phyloP scores from a whole-genome alignment of 2,888 invertebrate genomes.

The Luperina testacea region DNA sequence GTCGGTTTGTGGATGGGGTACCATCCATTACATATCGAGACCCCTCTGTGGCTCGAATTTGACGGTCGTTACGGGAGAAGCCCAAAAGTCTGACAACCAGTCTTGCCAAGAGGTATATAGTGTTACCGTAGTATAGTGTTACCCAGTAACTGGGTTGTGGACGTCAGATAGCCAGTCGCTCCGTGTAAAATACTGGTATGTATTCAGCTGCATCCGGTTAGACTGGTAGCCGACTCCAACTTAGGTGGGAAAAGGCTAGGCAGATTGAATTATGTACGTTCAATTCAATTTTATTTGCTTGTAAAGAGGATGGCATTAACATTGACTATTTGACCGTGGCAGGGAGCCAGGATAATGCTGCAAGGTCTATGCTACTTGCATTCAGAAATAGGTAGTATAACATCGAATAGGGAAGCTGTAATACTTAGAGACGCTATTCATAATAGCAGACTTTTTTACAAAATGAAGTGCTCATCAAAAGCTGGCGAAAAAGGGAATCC shows the following conservation, averaged over 20 bases:
- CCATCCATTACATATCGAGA: not conserved
- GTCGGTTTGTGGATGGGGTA: too few species aligned
- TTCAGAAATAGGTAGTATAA: not conserved
- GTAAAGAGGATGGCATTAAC: slow-evolving; percentile 16
- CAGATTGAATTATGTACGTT: not conserved
- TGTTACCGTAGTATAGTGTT: not conserved
- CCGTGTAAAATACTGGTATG: not conserved
- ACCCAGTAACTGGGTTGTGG: not conserved
- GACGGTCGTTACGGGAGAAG: not conserved
- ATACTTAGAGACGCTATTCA: not conserved
- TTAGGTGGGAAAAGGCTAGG: not conserved
- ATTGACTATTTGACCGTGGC: slow-evolving; percentile 42
- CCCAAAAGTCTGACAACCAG: not conserved
- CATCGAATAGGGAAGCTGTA: slow-evolving; percentile 2
- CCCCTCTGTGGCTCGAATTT: too few species aligned
- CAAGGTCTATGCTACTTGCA: slow-evolving; percentile 26
- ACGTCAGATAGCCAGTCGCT: too few species aligned
- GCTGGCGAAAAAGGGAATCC: not conserved
- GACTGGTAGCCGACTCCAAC: not conserved
- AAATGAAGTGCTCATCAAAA: not conserved
- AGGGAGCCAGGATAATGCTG: slow-evolving; percentile 28
- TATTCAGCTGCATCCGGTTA: not conserved
- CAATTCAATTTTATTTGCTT: not conserved
- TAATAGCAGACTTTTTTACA: not conserved
- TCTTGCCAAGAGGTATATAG: not conserved